phyloP scores from a whole-genome alignment of 2,888 invertebrate species.

The Lycophotia porphyrea region DNA sequence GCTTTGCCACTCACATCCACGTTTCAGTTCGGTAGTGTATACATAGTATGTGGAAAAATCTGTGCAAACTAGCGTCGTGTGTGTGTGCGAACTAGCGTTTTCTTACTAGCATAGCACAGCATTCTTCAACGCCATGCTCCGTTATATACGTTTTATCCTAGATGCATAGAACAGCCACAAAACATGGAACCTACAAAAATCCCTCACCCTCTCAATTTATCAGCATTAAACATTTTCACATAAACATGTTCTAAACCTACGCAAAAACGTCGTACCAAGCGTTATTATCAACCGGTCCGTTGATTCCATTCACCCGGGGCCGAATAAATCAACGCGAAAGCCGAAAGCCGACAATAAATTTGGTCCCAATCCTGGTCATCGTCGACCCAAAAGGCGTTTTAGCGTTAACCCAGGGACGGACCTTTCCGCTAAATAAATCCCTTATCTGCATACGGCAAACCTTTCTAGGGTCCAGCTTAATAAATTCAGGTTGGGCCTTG shows the following conservation, averaged over 20 bases:
- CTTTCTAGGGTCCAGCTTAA: conserved; percentile 90
- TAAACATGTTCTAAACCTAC: conserved; percentile 65
- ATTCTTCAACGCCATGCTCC: background rate
- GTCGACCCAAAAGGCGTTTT: conserved; percentile 87
- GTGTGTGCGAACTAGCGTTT: no score
- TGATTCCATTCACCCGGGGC: conserved; percentile 81
- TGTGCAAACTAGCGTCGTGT: no score
- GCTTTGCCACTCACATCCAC: no score
- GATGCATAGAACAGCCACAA: background rate
- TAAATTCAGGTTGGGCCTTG: conserved; percentile 90
- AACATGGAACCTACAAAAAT: conserved; percentile 38
- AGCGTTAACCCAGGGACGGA: conserved; percentile 89
- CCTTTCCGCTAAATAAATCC: conserved; percentile 91
- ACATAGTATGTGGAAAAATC: background rate
- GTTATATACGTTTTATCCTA: background rate
- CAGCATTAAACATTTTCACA: conserved; percentile 63
- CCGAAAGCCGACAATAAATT: conserved; percentile 89
- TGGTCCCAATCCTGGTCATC: conserved; percentile 89
- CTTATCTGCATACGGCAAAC: conserved; percentile 91
- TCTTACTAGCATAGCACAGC: no score
- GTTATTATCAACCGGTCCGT: conserved; percentile 81
- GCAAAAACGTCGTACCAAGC: conserved; percentile 69
- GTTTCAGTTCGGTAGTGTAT: no score
- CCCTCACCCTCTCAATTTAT: conserved; percentile 58
- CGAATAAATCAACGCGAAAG: conserved; percentile 88